Evolutionary conservation across 2,797 vertebrate species (phyloP).

Genomic region (Microctenopoma steveboyesi): DNA sequence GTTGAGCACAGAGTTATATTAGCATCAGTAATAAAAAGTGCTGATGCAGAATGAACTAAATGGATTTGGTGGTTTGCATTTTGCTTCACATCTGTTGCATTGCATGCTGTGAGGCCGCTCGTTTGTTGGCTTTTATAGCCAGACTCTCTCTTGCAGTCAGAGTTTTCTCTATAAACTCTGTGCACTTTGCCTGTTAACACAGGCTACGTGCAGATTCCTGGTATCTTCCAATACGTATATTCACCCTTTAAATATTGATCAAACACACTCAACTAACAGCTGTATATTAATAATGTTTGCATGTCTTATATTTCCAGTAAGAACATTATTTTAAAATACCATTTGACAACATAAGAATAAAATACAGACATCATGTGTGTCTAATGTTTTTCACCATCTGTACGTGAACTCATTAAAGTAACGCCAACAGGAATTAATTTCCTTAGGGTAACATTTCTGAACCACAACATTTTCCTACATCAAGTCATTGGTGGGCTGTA

Average conservation of each 20-base stretch:
- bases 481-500: neutral
- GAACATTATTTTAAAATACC: too few species aligned
- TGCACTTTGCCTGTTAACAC: neutral
- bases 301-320: neutral
- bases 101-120: slow-evolving; percentile 21
- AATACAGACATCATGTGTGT: neutral
- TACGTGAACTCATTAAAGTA: neutral
- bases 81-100: slow-evolving; percentile 12
- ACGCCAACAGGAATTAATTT: neutral
- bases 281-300: neutral
- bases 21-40: too few species aligned
- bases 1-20: slow-evolving; percentile 17
- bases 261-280: neutral
- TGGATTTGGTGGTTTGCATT: neutral
- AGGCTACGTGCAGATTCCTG: neutral
- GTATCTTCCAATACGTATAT: neutral
- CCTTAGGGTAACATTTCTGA: neutral
- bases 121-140: slow-evolving; percentile 29
- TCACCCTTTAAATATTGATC: neutral
- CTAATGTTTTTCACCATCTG: neutral
- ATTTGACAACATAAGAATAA: neutral
- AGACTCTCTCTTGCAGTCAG: slow-evolving; percentile 18
- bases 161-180: neutral
- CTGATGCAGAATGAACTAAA: too few species aligned
- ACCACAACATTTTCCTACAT: neutral